Conservation (phyloP, 2,888 invertebrate species). For the Drosophila recens region DNA sequence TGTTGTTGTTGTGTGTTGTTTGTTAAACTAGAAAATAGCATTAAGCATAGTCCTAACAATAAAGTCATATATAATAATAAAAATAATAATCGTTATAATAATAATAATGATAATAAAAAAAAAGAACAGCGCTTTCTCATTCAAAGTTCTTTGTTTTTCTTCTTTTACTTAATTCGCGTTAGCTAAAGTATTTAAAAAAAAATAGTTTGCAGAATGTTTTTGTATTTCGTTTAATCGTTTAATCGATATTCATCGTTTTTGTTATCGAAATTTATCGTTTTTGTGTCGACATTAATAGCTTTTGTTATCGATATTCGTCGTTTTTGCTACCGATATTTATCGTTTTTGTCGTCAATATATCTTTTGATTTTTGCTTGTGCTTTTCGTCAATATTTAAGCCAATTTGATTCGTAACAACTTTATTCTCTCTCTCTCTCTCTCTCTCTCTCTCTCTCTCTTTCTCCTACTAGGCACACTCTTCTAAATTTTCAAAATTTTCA, state of each 20-base stretch:
- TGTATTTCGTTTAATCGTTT: conserved; percentile 42
- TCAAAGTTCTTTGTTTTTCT: conserved; percentile 50
- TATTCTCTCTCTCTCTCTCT: not conserved
- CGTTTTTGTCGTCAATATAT: conserved; percentile 17
- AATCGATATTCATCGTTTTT: conserved; percentile 2
- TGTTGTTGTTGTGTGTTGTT: conserved; percentile 6
- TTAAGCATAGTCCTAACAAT: conserved; percentile 70
- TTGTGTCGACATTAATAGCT: too few species aligned
- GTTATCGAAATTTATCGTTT: not conserved
- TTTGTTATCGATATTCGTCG: not conserved
- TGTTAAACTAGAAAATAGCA: conserved; percentile 62
- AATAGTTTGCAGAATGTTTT: conserved; percentile 50
- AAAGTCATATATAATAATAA: conserved; percentile 49
- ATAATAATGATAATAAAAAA: conserved; percentile 44
- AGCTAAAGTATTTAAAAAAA: conserved; percentile 27
- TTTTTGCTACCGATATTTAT: conserved; percentile 15
- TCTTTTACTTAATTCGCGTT: conserved; percentile 9
- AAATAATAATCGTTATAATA: conserved; percentile 41
- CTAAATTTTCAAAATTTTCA: conserved; percentile 19
- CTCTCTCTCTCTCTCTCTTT: not conserved
- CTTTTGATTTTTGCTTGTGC: conserved; percentile 25
- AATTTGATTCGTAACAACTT: conserved; percentile 28
- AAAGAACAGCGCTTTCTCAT: conserved; percentile 67
- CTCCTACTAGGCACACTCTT: conserved; percentile 38
- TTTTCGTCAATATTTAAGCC: conserved; percentile 21